phyloP scores from a whole-genome alignment of 2,113 vertebrate genomes.

The Charina bottae region DNA sequence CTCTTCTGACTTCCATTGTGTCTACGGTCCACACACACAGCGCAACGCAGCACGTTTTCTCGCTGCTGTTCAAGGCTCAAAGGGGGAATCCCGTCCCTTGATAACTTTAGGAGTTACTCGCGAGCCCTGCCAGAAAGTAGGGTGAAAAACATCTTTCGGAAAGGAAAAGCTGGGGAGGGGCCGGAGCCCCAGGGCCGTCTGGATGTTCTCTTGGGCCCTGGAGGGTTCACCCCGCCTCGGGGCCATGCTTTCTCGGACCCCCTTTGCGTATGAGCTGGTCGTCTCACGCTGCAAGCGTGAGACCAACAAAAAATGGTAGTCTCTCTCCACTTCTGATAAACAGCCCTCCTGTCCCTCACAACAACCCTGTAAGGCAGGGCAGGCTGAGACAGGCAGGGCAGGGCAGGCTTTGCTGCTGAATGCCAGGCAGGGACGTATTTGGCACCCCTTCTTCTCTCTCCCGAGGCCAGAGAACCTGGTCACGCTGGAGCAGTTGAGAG shows the following conservation, averaged over 20 bases:
- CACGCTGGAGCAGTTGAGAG: not conserved
- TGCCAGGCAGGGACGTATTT: not conserved
- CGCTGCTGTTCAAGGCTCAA: not conserved
- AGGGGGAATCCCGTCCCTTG: not conserved
- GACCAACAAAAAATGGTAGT: not conserved
- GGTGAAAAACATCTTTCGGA: not conserved
- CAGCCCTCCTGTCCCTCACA: not conserved
- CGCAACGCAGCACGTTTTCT: not conserved
- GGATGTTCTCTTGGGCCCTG: not conserved
- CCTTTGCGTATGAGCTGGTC: too few species aligned
- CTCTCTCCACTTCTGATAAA: too few species aligned
- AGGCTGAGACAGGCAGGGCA: not conserved
- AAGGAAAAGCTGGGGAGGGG: not conserved
- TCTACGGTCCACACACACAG: not conserved
- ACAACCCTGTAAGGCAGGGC: not conserved
- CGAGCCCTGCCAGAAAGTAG: not conserved
- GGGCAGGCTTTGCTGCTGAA: not conserved
- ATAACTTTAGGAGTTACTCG: not conserved
- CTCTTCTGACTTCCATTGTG: not conserved
- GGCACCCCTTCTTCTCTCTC: not conserved
- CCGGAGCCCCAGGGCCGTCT: not conserved
- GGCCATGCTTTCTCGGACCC: too few species aligned
- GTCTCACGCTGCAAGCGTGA: not conserved
- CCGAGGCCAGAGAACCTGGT: not conserved
- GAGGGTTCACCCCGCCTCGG: not conserved